phyloP scores from a whole-genome alignment of 2,113 vertebrate genomes.

The Hypomesus transpacificus region DNA sequence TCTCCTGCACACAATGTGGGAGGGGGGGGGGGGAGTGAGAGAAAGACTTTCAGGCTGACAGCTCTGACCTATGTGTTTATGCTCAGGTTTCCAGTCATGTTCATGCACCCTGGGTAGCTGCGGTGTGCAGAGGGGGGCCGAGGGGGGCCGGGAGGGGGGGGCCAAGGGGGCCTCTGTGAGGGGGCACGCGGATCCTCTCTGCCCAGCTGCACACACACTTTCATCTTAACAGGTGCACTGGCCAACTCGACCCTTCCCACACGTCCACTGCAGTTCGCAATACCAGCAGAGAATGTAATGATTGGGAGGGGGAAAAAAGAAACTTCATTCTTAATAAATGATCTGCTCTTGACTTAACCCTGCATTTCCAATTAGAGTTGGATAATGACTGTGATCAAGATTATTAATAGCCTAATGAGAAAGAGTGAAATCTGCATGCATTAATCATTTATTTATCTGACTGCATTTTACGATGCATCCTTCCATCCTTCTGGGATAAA shows the following conservation, averaged over 20 bases:
- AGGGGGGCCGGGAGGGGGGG: constrained; percentile 22
- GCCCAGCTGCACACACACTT: constrained; percentile 16
- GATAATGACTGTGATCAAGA: constrained; percentile 58
- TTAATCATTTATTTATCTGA: constrained; percentile 58
- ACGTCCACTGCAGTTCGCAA: background rate
- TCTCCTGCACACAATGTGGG: constrained; percentile 56
- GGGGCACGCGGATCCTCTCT: constrained; percentile 34
- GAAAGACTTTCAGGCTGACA: constrained; percentile 57
- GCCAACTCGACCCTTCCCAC: constrained; percentile 8
- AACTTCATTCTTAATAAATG: too few relatives aligned
- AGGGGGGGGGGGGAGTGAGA: constrained; percentile 34
- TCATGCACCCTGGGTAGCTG: constrained; percentile 41
- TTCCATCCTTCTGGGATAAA: constrained; percentile 61
- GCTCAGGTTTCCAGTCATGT: constrained; percentile 46
- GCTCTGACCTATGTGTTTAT: constrained; percentile 63
- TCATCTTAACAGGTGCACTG: constrained; percentile 19
- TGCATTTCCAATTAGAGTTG: background rate
- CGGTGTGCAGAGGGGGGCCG: constrained; percentile 32
- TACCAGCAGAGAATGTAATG: background rate
- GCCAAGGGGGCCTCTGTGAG: constrained; percentile 18
- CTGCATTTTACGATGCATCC: constrained; percentile 49
- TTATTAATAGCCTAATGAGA: constrained; percentile 54
- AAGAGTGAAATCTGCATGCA: constrained; percentile 64
- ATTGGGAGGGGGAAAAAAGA: background rate
- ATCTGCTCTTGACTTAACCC: too few relatives aligned